Base-by-base conservation (phyloP, 2,797 vertebrate genomes). In the Eospalax fontanierii region DNA sequence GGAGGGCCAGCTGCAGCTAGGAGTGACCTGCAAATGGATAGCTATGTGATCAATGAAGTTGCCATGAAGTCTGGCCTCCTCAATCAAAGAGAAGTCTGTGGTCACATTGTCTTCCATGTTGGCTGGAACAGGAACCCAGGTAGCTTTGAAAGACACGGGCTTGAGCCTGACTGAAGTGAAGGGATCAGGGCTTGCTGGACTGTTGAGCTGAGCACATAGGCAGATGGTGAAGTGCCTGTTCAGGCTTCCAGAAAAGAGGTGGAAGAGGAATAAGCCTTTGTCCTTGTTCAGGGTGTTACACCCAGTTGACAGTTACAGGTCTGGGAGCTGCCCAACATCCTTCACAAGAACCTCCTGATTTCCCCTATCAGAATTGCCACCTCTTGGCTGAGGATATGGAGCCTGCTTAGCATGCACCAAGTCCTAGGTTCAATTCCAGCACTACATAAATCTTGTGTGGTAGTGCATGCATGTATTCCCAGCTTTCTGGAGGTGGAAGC, bases 181-280 rank as follows among this genome's bases (percentile, higher is more conserved):
- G 38, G 87, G 43, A 38, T 76, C 38, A 68, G 30, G 57, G 50
- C 6, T 70, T 26, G 35, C 50, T 61, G 40, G n/a, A n/a, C n/a
- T n/a, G n/a, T n/a, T 61, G 43, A 87, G 71, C 24, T 63, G 33
- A 89, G 66, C 46, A 89, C 28, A 87, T 24, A 30, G 33, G 15
- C 22, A 35, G 33, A 15, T 78, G 14, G 46, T 68, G 68, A 76
- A 16, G 16, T 28, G 54, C 12, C 50, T 54, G 8, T 54, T 73
- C 6, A 18, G 26, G n/a, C 3, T 75, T 26, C 76, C 9, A 65
- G 50, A 54, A 59, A 73, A 68, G n/a, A 28, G 26, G n/a, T 19
- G 12, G 38, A 54, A 68, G n/a, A 5, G 38, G n/a, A n/a, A n/a
- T n/a, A n/a, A n/a, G n/a, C n/a, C 0, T 16, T 26, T 3, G 3